Conservation (phyloP, 2,888 invertebrate species). For the Serrognathus titanus region DNA sequence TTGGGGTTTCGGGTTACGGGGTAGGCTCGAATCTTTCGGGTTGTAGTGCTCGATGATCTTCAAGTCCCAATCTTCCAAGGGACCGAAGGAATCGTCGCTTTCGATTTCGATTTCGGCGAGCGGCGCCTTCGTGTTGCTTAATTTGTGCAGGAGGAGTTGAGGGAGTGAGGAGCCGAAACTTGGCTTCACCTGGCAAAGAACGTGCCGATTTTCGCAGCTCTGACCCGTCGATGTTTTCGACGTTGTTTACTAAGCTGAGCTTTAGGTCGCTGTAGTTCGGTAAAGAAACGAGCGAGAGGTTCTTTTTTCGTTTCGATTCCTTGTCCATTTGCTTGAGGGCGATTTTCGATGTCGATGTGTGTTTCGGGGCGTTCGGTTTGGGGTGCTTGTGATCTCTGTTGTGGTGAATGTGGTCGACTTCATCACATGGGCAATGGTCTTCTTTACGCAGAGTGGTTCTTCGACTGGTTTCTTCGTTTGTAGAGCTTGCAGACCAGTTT, state of each 20-base stretch:
- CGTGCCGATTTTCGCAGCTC: conserved; percentile 35
- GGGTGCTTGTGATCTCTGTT: conserved; percentile 34
- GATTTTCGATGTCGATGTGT: conserved; percentile 16
- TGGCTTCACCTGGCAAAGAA: conserved; percentile 37
- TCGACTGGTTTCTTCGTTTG: conserved; percentile 33
- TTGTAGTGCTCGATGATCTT: conserved; percentile 50
- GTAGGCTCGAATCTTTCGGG: conserved; percentile 47
- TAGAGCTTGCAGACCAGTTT: conserved; percentile 39
- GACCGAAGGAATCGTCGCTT: conserved; percentile 51
- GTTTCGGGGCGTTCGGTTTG: conserved; percentile 4
- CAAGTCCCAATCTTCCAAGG: conserved; percentile 53
- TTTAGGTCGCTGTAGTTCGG: conserved; percentile 54
- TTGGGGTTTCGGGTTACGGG: conserved; percentile 32
- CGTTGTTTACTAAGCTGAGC: conserved; percentile 39
- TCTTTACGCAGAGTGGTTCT: conserved; percentile 44
- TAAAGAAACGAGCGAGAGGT: conserved; percentile 52
- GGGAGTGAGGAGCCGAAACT: conserved; percentile 51
- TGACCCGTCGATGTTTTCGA: conserved; percentile 29
- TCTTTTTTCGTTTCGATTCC: conserved; percentile 46
- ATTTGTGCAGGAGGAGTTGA: conserved; percentile 46
- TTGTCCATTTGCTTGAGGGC: conserved; percentile 25
- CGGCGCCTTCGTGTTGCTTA: conserved; percentile 39
- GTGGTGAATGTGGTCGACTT: conserved; percentile 35
- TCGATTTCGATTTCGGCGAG: conserved; percentile 44
- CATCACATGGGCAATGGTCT: conserved; percentile 44